These are phyloP conservation scores for Zygogramma bicolorata DNA, from an alignment of 2,888 invertebrate genomes.

Conservation along the genomic window DNA sequence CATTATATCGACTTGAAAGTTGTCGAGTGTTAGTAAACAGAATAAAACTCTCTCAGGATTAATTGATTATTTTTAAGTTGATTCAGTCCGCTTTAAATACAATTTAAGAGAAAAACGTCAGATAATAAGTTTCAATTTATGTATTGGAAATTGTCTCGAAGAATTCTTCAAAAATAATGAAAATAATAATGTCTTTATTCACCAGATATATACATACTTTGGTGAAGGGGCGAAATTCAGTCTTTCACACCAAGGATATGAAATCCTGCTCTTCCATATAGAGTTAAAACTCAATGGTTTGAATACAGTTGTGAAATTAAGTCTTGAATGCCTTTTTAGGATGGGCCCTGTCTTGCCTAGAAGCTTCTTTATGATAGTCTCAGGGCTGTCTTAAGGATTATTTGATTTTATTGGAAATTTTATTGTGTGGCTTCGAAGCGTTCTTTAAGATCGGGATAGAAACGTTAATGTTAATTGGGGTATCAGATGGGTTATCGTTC, in stretches of 20 bases:
- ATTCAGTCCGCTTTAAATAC: background rate
- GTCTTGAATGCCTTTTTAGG: background rate
- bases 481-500: too few species aligned
- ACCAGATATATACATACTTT: too few species aligned
- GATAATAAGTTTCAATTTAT: constrained; percentile 5
- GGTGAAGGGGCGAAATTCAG: too few species aligned
- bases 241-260: too few species aligned
- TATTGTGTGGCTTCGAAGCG: background rate
- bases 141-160: background rate
- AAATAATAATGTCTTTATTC: too few species aligned
- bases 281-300: background rate
- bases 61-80: background rate
- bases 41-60: background rate
- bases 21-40: background rate
- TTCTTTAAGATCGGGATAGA: background rate
- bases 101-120: background rate
- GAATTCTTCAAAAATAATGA: background rate
- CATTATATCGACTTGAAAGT: background rate
- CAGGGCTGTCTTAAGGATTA: background rate
- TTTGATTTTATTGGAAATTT: background rate
- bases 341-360: background rate
- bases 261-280: too few species aligned
- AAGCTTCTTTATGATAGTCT: background rate
- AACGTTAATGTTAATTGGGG: background rate
- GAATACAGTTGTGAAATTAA: background rate